These are phyloP conservation scores for Antechinus flavipes DNA, from an alignment of 2,113 vertebrate genomes.

Conservation along the genomic window DNA sequence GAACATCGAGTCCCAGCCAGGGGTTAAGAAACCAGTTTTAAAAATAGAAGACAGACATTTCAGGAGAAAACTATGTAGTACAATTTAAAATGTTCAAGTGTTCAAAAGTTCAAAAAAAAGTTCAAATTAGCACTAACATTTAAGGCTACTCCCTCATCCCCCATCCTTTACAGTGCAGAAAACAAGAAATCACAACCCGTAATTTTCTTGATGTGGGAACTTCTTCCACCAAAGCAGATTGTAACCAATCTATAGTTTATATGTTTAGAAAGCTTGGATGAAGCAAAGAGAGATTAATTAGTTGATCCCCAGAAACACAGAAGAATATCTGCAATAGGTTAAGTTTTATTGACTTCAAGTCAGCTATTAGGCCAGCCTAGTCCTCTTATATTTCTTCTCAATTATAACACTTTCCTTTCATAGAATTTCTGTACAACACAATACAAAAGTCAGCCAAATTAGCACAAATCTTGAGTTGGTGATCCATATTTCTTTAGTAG, in stretches of 20 bases:
- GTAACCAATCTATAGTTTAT: not conserved
- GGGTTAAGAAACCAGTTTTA: not conserved
- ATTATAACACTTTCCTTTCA: not conserved
- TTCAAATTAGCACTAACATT: not conserved
- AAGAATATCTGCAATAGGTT: not conserved
- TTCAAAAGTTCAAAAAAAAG: not conserved
- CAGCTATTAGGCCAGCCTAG: not conserved
- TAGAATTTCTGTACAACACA: not conserved
- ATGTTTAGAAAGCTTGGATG: not conserved
- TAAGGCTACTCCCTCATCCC: too few species aligned
- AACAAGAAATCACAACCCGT: not conserved
- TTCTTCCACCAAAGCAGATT: not conserved
- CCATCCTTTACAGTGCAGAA: not conserved
- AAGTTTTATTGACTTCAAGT: not conserved
- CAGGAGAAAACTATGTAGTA: not conserved
- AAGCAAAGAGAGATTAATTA: not conserved
- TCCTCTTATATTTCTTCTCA: not conserved
- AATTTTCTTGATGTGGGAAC: not conserved
- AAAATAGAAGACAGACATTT: not conserved
- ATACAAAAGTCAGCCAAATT: not conserved
- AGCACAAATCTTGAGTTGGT: not conserved
- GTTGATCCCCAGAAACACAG: not conserved
- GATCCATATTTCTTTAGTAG: not conserved
- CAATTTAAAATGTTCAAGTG: not conserved
- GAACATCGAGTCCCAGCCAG: not conserved